Evolutionary conservation across 2,113 vertebrate species (phyloP).

Genomic region (Urocitellus parryii): DNA sequence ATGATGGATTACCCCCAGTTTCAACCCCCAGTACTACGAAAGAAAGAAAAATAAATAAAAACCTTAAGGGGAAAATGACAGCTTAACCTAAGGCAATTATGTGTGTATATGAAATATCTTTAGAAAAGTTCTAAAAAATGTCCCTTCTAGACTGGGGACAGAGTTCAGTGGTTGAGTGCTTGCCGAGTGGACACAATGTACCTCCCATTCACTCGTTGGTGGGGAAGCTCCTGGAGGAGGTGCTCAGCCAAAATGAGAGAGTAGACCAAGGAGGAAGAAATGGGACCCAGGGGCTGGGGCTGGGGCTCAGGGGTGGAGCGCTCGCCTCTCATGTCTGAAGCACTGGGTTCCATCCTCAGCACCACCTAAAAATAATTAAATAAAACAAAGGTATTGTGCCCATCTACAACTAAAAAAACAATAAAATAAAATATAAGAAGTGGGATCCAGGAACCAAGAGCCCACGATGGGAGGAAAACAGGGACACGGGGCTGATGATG

Average conservation of each 20-base stretch:
- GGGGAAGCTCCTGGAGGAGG: background rate
- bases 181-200: background rate
- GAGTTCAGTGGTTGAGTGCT: background rate
- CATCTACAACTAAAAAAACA: too few species aligned
- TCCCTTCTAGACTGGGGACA: background rate
- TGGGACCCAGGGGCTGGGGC: background rate
- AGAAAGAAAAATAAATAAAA: too few species aligned
- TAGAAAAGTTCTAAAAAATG: background rate
- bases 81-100: background rate
- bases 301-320: too few species aligned
- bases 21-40: too few species aligned
- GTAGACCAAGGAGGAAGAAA: constrained; percentile 6
- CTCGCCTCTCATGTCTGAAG: too few species aligned
- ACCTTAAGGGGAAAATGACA: background rate
- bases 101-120: background rate
- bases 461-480: background rate
- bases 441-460: background rate
- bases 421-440: background rate
- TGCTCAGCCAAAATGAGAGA: background rate
- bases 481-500: background rate
- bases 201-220: too few species aligned
- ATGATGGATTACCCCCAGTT: too few species aligned
- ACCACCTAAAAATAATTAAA: too few species aligned
- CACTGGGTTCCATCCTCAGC: too few species aligned
- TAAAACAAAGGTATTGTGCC: too few species aligned